Conservation (phyloP, 2,888 invertebrate genomes). For the Microctonus hyperodae region DNA sequence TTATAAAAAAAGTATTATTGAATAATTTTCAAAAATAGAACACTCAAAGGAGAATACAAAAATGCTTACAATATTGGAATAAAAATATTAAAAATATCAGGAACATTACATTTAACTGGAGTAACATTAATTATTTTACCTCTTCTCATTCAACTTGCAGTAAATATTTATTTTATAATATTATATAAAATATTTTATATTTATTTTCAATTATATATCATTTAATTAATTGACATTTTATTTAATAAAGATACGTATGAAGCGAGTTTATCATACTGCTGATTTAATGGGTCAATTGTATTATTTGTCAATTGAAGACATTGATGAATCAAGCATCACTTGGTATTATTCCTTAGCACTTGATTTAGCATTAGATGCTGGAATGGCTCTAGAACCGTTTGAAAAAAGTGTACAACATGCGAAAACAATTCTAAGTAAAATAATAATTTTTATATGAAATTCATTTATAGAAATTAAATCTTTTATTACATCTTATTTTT, state of each 20-base stretch:
- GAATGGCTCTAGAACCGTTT: constrained; percentile 66
- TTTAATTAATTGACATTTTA: background rate
- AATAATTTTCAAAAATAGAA: constrained; percentile 37
- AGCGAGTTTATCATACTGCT: constrained; percentile 65
- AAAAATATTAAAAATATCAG: constrained; percentile 44
- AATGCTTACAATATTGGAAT: constrained; percentile 43
- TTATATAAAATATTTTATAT: background rate
- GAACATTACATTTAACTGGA: constrained; percentile 37
- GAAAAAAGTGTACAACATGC: constrained; percentile 64
- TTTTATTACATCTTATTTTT: background rate
- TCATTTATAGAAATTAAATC: background rate
- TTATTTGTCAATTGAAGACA: constrained; percentile 48
- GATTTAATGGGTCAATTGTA: constrained; percentile 62
- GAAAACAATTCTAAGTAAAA: constrained; percentile 48
- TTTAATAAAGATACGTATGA: constrained; percentile 50
- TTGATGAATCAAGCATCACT: constrained; percentile 52
- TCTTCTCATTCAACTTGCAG: constrained; percentile 46
- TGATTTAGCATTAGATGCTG: constrained; percentile 68
- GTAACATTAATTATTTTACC: constrained; percentile 45
- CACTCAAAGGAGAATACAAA: constrained; percentile 43
- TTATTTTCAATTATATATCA: background rate
- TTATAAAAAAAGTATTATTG: background rate
- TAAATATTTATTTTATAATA: constrained; percentile 33
- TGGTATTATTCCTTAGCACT: constrained; percentile 70
- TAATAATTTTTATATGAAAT: too few species aligned